These are phyloP conservation scores for Pseudococcus viburni DNA, from an alignment of 2,888 invertebrate species.

Conservation along the genomic window DNA sequence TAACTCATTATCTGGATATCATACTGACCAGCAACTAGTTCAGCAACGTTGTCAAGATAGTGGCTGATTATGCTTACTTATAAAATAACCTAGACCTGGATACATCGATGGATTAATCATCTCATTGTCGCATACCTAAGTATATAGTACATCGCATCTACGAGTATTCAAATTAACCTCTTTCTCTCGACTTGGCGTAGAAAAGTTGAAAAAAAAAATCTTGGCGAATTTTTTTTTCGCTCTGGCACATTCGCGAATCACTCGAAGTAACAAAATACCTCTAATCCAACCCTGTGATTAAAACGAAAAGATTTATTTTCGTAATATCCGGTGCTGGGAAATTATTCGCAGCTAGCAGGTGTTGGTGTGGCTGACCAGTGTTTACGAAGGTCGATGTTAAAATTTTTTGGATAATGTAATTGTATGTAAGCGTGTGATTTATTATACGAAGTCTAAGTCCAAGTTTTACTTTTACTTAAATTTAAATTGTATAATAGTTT, in stretches of 20 bases:
- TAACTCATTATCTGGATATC: neutral
- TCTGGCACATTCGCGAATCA: neutral
- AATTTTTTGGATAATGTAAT: neutral
- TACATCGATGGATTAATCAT: constrained; percentile 33
- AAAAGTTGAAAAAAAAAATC: neutral
- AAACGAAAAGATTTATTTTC: neutral
- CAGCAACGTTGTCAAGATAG: neutral
- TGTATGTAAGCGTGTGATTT: neutral
- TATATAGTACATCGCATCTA: no score
- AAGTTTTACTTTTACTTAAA: neutral
- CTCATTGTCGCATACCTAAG: neutral
- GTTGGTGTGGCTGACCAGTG: neutral
- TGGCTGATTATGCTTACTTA: no score
- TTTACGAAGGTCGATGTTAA: neutral
- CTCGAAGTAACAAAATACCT: neutral
- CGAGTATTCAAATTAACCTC: neutral
- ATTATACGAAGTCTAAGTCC: neutral
- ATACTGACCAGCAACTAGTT: neutral
- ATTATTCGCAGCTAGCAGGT: neutral
- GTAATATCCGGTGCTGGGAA: neutral
- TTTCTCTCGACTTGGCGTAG: neutral
- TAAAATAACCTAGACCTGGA: constrained; percentile 37
- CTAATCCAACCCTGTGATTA: neutral
- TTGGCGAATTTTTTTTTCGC: neutral
- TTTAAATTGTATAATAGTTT: neutral